Evolutionary conservation across 92 coral and sea anemone species (phyloP).

Genomic region (Muricea muricata): DNA sequence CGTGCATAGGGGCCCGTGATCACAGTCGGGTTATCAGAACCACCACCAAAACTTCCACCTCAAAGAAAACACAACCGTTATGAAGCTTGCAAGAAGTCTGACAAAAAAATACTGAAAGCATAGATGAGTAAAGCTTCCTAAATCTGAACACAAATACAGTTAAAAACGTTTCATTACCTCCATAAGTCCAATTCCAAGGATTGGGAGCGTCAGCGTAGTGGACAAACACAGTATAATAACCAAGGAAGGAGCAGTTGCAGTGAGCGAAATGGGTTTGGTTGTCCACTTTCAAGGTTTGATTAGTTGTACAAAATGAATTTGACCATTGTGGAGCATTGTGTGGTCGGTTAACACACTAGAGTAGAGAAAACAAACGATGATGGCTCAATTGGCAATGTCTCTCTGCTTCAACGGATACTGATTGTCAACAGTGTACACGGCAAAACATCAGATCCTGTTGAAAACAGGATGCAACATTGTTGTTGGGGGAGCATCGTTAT

Average conservation of each 20-base stretch:
- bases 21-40: not conserved
- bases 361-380: not conserved
- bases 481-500: too few species aligned
- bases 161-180: not conserved
- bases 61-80: not conserved
- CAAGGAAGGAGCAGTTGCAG: constrained; percentile 43
- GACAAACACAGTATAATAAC: constrained; percentile 22
- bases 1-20: not conserved
- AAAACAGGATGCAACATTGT: too few species aligned
- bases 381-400: too few species aligned
- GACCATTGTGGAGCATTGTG: not conserved
- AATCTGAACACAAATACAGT: not conserved
- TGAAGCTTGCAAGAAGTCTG: not conserved
- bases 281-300: not conserved
- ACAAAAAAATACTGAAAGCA: too few species aligned
- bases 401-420: too few species aligned
- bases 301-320: constrained; percentile 1
- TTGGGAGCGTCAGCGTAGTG: not conserved
- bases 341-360: constrained; percentile 1
- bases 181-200: not conserved
- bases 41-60: not conserved
- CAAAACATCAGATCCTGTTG: too few species aligned
- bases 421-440: too few species aligned
- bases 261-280: not conserved
- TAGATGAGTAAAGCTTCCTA: too few species aligned